Percentiles rank a stretch among this genome's conserved stretches.
phyloP scores from a whole-genome alignment of 1,140 invertebrate genomes.

The Stegodyphus dumicola region DNA sequence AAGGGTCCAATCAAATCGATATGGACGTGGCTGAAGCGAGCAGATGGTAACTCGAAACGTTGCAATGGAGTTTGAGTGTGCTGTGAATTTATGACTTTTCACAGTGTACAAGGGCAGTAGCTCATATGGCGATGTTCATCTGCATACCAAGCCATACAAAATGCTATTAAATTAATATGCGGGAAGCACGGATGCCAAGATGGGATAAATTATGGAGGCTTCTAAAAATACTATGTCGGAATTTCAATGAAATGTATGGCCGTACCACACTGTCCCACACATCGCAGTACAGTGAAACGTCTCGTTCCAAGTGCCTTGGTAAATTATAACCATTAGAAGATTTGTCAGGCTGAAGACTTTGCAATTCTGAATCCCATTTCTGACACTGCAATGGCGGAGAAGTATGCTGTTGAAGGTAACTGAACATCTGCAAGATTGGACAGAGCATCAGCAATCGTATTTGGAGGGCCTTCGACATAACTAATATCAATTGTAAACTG shows the following conservation, averaged over 20 bases:
- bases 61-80: not conserved
- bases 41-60: no score
- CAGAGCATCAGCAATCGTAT: constrained; percentile 62
- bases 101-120: not conserved
- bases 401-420: not conserved
- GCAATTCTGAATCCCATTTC: not conserved
- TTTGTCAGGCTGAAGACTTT: not conserved
- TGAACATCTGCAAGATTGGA: constrained; percentile 12
- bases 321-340: not conserved
- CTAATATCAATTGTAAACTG: constrained; percentile 67
- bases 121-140: not conserved
- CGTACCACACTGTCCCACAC: not conserved
- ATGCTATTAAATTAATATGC: no score
- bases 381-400: not conserved
- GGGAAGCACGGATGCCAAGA: no score
- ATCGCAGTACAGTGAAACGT: not conserved
- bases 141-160: not conserved
- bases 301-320: not conserved
- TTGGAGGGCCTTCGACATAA: constrained; percentile 66
- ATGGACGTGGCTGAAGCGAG: no score
- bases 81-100: not conserved
- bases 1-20: not conserved
- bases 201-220: not conserved
- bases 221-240: not conserved
- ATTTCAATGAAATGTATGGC: no score